These are phyloP conservation scores for Drosophila grimshawi DNA, from an alignment of 1,140 invertebrate species.

Conservation along the genomic window DNA sequence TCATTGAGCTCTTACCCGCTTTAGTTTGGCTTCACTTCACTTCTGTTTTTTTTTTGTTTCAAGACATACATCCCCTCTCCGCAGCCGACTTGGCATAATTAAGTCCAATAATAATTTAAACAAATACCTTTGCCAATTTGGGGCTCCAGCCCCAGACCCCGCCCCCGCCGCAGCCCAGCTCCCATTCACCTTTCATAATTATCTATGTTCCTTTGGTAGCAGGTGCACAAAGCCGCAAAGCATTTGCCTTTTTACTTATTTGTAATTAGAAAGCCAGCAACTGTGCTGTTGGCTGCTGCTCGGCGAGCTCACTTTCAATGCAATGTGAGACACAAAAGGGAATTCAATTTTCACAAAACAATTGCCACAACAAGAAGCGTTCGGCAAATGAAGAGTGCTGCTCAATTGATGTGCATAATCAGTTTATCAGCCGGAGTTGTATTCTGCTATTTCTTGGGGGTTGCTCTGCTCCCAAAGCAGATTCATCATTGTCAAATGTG, in stretches of 20 bases:
- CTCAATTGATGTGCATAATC: conserved; percentile 81
- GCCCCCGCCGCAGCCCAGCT: background rate
- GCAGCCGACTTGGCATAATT: conserved; percentile 61
- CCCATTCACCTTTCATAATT: conserved; percentile 63
- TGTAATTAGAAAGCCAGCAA: conserved; percentile 68
- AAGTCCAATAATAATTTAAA: conserved; percentile 82
- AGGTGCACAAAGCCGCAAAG: conserved; percentile 74
- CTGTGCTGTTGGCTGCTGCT: conserved; percentile 22
- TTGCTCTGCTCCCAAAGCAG: conserved; percentile 52
- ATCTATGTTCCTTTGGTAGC: conserved; percentile 62
- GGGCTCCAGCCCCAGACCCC: background rate
- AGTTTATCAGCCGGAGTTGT: conserved; percentile 71
- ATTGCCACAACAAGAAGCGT: conserved; percentile 62
- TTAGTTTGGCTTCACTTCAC: conserved; percentile 66
- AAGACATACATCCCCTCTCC: background rate
- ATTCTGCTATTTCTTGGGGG: conserved; percentile 28
- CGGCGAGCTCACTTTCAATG: conserved; percentile 46
- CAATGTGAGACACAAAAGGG: conserved; percentile 63
- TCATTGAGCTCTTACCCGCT: conserved; percentile 2
- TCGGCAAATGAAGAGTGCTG: conserved; percentile 39
- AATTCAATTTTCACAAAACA: conserved; percentile 82
- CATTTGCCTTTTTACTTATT: conserved; percentile 69
- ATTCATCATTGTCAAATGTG: conserved; percentile 80
- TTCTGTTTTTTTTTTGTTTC: conserved; percentile 28
- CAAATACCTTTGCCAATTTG: conserved; percentile 75